These are phyloP conservation scores for Psettodes erumei DNA, from an alignment of 2,113 vertebrate genomes.

Conservation along the genomic window DNA sequence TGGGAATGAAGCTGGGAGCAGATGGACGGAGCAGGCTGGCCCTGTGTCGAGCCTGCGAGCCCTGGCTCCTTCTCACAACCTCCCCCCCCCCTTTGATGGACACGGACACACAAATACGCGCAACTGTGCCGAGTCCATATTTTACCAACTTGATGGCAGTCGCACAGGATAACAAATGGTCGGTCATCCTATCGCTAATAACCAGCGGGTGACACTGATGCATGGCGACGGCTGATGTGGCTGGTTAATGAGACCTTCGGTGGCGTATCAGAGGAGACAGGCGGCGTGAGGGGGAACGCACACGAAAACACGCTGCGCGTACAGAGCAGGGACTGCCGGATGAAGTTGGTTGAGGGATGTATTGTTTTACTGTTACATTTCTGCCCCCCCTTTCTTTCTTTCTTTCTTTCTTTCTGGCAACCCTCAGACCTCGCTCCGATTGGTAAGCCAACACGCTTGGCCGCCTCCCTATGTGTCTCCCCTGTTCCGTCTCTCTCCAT, in stretches of 20 bases:
- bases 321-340: too few species aligned
- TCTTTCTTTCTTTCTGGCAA: constrained; percentile 40
- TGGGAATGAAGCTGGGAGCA: constrained; percentile 77
- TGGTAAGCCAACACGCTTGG: constrained; percentile 60
- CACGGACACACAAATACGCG: constrained; percentile 4
- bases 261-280: constrained; percentile 8
- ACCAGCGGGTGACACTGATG: constrained; percentile 42
- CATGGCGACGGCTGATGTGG: constrained; percentile 58
- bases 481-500: constrained; percentile 47
- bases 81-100: constrained; percentile 67
- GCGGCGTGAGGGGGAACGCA: background rate
- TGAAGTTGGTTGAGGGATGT: constrained; percentile 16
- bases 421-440: constrained; percentile 41
- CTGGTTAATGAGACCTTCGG: constrained; percentile 62
- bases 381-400: constrained; percentile 23
- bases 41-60: constrained; percentile 73
- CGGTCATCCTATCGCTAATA: constrained; percentile 60
- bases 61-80: constrained; percentile 67
- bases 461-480: constrained; percentile 47
- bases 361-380: constrained; percentile 39
- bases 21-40: constrained; percentile 80
- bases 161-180: constrained; percentile 60
- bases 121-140: constrained; percentile 33
- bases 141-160: constrained; percentile 48
- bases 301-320: too few species aligned